Base-by-base conservation (phyloP, 2,888 invertebrate genomes). In the Xylocampa areola region DNA sequence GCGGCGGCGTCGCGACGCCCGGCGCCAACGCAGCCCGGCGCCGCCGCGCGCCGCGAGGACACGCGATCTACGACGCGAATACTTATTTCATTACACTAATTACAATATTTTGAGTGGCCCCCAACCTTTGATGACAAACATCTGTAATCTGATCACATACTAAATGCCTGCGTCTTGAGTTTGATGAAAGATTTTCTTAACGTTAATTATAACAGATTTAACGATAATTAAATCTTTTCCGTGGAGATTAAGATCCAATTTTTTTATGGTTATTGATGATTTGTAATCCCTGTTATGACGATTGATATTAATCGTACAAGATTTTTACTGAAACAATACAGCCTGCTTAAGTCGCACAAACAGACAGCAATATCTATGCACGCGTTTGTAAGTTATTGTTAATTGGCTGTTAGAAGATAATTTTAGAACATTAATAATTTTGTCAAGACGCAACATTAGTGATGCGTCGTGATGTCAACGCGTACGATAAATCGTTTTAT, bases 1-100 rank as follows among this genome's bases (percentile, higher is more conserved):
- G 74, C 73, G 71, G 74, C 74, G 79, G 76, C 87, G 89, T 82
- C 90, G 88, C 87, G 89, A 77, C 90, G 90, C 65, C 71, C 70
- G 74, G 74, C 80, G 79, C 76, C 80, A 77, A 67, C 74, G 76
- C 68, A 85, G 86, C 87, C 63, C 77, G 79, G 72, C 81, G 79
- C 74, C 79, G 76, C 67, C 66, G 41, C 81, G 84, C 77, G 77
- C 65, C 69, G 41, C 82, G 85, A 84, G 86, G 86, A 81, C 86
- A 77, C 77, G 55, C 75, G 68, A 63, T 76, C 78, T 76, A 68
- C 70, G 59, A 65, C 70, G 69, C 76, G 74, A 78, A 77, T 79
- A 79, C 78, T 76, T 76, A 81, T 80, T 81, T 80, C 73, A 80
- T 78, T 82, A 76, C 61, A 60, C 76, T 77, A 77, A 76, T 75